These are phyloP conservation scores for Elysia chlorotica DNA, from an alignment of 1,140 invertebrate species.

Conservation along the genomic window DNA sequence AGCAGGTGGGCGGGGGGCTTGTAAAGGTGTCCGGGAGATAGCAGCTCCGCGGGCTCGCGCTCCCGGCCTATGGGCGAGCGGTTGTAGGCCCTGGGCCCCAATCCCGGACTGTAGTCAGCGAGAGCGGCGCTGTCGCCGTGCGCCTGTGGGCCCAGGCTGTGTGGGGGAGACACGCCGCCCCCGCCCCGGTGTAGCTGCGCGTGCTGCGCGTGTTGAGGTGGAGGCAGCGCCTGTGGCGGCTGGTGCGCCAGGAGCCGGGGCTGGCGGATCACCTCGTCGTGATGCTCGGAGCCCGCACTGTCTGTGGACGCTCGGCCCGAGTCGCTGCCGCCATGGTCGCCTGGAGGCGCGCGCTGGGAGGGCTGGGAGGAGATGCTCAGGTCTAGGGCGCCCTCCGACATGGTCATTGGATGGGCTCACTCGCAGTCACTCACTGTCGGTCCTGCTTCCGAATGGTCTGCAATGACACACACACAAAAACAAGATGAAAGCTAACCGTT, in stretches of 20 bases:
- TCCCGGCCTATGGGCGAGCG: no score
- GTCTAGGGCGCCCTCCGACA: constrained; percentile 46
- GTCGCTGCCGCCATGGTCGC: constrained; percentile 10
- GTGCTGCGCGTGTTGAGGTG: no score
- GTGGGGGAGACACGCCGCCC: no score
- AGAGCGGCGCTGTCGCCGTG: background rate
- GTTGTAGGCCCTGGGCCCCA: background rate
- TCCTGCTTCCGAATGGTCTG: no score
- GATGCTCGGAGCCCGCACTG: constrained; percentile 14
- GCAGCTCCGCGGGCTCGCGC: background rate
- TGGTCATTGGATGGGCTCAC: no score
- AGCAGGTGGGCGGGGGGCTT: background rate
- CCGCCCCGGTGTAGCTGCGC: no score
- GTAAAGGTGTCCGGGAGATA: background rate
- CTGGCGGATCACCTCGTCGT: constrained; percentile 9
- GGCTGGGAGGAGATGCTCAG: constrained; percentile 32
- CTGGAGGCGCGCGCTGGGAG: background rate
- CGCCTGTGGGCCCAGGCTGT: no score
- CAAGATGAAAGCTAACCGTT: no score
- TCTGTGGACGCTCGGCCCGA: constrained; percentile 20
- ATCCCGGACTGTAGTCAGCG: background rate
- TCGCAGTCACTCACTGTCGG: no score
- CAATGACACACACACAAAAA: no score
- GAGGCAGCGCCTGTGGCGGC: no score
- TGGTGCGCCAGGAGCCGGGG: background rate